Evolutionary conservation across 2,113 vertebrate genomes (phyloP), one percentile per base, ranked within the genome.

Genomic region (Callithrix jacchus): DNA sequence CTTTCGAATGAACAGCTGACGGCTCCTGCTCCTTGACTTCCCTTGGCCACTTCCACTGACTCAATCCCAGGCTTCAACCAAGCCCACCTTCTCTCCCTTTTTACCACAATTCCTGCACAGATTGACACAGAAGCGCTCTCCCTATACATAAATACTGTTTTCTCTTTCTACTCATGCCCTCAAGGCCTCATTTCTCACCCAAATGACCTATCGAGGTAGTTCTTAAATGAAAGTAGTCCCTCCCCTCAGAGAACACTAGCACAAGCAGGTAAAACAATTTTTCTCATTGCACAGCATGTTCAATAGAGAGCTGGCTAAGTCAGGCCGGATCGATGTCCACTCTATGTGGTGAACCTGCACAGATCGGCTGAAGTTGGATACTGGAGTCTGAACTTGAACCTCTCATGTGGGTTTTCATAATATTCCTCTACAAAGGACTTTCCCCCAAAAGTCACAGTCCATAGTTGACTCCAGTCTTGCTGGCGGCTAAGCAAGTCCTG

Each of bases 181-280:
- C 40, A 49, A 88, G 88, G 82, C n/a, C 61, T 86, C 82, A 73
- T 88, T 83, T 96, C 95, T 95, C 91, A 96, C 82, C 91, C 88
- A 86, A 93, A 91, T 64, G 82, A 96, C 93, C 77, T 71, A 91
- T 70, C 73, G 74, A 91, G 71, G 74, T 86, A 74, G 93, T 79
- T 95, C 87, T 95, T 92, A 89, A 95, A 54, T 61, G 87, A 91
- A 92, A 92, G 85, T 70, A 90, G 71, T 83, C 87, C 77, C 86
- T 97, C 90, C 70, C 76, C 95, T 87, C 32, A 5, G 58, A 85
- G 85, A 84, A 32, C 49, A 64, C 81, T 66, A 73, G 91, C 1
- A 6, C 73, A 91, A 79, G 82, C 35, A 74, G 73, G 92, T 68
- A 73, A 96, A 93, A 92, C 68, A 87, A 94, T 84, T 96, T 94